These are phyloP conservation scores for Antheraea assamensis DNA, from an alignment of 2,888 invertebrate genomes.

Conservation along the genomic window DNA sequence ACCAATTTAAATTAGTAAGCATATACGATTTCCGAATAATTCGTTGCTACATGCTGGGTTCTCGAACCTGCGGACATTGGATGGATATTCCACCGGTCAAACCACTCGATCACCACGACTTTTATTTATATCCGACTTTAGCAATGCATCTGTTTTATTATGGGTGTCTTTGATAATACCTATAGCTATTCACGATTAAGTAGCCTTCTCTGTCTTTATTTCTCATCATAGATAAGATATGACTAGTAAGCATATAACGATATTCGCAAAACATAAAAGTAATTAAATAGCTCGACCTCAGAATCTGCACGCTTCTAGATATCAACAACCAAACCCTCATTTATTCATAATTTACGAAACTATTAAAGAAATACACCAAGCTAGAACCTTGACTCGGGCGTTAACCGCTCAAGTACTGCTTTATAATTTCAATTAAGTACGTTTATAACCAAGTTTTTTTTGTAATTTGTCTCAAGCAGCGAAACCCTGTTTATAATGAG, in stretches of 20 bases:
- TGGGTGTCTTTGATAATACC: too few species aligned
- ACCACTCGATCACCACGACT: too few species aligned
- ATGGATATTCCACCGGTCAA: too few species aligned
- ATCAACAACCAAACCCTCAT: not conserved
- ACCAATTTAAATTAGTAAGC: too few species aligned
- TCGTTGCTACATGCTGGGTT: too few species aligned
- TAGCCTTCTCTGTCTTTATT: too few species aligned
- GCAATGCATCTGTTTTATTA: too few species aligned
- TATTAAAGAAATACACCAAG: not conserved
- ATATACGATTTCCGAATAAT: too few species aligned
- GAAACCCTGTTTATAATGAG: not conserved
- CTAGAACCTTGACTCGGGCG: not conserved
- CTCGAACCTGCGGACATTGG: too few species aligned
- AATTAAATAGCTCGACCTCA: not conserved
- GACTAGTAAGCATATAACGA: not conserved
- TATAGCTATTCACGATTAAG: too few species aligned
- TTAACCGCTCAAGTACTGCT: conserved; percentile 7
- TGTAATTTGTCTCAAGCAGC: not conserved
- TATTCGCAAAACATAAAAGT: not conserved
- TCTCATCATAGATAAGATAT: too few species aligned
- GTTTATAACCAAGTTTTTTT: not conserved
- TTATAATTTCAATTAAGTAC: conserved; percentile 5
- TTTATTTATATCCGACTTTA: too few species aligned
- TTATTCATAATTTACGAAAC: not conserved
- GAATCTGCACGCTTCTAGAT: not conserved